phyloP scores from a whole-genome alignment of 2,113 vertebrate genomes.

The Rhinichthys klamathensis region DNA sequence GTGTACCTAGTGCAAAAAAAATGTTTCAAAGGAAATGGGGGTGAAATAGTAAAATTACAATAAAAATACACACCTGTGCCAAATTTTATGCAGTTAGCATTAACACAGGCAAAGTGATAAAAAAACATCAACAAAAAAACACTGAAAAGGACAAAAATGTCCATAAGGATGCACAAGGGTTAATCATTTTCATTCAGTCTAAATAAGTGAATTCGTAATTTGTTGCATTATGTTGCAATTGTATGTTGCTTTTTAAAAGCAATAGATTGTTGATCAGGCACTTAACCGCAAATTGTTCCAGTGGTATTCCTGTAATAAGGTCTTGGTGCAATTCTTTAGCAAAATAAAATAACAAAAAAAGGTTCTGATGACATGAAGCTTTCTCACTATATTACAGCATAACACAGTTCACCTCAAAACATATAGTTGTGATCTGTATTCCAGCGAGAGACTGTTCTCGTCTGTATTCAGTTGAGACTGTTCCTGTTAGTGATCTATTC shows the following conservation, averaged over 20 bases:
- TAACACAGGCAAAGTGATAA: too few relatives aligned
- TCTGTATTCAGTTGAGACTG: background rate
- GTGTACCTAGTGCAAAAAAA: too few relatives aligned
- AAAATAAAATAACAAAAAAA: background rate
- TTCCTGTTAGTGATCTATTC: background rate
- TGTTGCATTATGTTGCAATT: background rate
- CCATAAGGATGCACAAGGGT: too few relatives aligned
- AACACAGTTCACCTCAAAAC: background rate
- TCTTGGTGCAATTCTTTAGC: background rate
- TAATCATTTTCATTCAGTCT: background rate
- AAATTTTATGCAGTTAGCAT: too few relatives aligned
- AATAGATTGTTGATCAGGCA: background rate
- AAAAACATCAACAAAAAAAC: too few relatives aligned
- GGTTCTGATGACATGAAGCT: background rate
- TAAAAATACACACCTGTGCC: too few relatives aligned
- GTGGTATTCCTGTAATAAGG: background rate
- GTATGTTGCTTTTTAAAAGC: too few relatives aligned
- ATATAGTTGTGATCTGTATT: background rate
- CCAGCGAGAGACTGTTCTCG: background rate
- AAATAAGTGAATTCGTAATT: background rate
- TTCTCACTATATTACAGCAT: background rate
- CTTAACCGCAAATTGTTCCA: background rate
- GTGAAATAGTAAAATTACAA: too few relatives aligned
- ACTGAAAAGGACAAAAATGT: too few relatives aligned
- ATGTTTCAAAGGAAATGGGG: too few relatives aligned